Base-by-base conservation (phyloP, 1,140 invertebrate species). In the Drosophila pseudoananassae region DNA sequence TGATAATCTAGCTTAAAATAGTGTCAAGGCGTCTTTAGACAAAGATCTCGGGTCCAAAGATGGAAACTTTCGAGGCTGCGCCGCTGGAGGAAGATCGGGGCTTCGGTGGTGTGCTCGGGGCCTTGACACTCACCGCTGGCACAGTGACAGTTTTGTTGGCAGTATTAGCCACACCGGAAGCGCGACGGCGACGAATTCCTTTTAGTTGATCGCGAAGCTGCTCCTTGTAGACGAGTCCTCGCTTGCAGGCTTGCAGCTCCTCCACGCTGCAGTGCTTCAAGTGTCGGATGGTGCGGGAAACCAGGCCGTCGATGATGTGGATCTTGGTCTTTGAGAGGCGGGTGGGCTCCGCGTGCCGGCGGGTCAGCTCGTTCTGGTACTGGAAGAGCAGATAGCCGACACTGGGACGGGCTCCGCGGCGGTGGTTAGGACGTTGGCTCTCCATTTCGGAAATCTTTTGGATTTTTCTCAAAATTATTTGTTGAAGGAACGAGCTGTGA, bases 371-470 rank as follows among this genome's bases (percentile, higher is more conserved):
- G 49, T 64, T 76, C 52, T 88, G 84, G 27, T 88, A 88, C 49
- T 89, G 84, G 53, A 88, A 88, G 23, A 88, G 68, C 60, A 89
- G 49, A 40, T 88, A 88, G 33, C 84, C 84, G 53, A 88, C 83
- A 50, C 76, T 88, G 47, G 83, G 83, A 31, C 84, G 78, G 20
- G 51, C 38, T 33, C 61, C 45, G 25, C 79, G 83, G 15, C 83
- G 70, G 27, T 74, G 59, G 53, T 75, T 60, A 15, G 10, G 54
- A 55, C 64, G 77, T 51, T 82, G 82, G 45, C 17, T 51, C 71
- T 79, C 78, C 83, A 88, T 14, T 47, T 15, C 12, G 4, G 9
- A 50, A 36, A 29, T 51, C 20, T 51, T 29, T 36, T 17, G 36
- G 17, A 47, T 46, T 25, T 33, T 59, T 46, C 5, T 56, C 9